Base-by-base conservation (phyloP, 2,797 vertebrate species). In the Helicolenus hilgendorfi region DNA sequence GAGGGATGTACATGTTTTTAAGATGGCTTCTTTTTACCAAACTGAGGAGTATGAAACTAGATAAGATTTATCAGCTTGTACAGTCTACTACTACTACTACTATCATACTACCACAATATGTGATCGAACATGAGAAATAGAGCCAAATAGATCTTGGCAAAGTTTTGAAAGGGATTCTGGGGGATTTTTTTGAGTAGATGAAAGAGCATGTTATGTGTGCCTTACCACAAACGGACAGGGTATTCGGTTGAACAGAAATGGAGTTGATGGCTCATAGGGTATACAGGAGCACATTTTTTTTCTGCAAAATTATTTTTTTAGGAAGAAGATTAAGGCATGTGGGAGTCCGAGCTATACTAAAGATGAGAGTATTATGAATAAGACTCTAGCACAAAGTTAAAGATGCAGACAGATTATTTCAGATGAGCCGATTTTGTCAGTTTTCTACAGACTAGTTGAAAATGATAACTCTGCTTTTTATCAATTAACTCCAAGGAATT, bases 401-500 rank as follows among this genome's bases (percentile, higher is more conserved):
- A 68, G 56, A 72, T 33, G 59, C 6, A 26, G 35, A 65, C 64
- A 45, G 24, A 29, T 35, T 62, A 22, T 62, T 36, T 59, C 15
- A 29, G 3, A 79, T 45, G n/a, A 27, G n/a, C 27, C 26, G 7
- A 71, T 74, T 83, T 74, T 60, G 41, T 69, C 64, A 53, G 14
- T 79, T 85, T 86, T 79, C 27, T 38, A 11, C 33, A 56, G 33
- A 81, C 84, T 64, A 77, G 91, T 77, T 82, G 60, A 86, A 94
- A 79, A 84, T 15, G 13, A 84, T 77, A 45, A 77, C 72, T 82
- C 35, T 53, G 59, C 29, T 45, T 73, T 58, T 79, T 58, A 81
- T 85, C 77, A 83, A 89, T 92, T 83, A 90, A 89, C 60, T 72
- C 38, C 14, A 58, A 70, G 8, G 33, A 84, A 81, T 84, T 79